These are phyloP conservation scores for Leptinotarsa lineolata DNA, from an alignment of 1,140 invertebrate genomes.

Conservation along the genomic window DNA sequence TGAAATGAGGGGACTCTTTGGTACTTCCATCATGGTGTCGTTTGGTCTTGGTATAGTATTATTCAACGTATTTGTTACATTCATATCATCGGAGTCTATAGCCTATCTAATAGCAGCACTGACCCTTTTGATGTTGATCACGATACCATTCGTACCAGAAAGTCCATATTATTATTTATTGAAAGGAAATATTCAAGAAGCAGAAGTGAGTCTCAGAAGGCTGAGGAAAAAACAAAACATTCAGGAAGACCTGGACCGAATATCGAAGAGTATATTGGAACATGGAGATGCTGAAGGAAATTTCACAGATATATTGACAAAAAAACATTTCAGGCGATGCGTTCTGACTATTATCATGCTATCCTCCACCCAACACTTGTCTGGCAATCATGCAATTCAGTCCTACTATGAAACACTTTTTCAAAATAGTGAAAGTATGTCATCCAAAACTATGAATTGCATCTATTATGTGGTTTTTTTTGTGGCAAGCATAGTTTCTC, in stretches of 20 bases:
- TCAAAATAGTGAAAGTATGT: neutral
- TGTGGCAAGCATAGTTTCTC: slow-evolving; percentile 3
- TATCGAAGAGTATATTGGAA: slow-evolving; percentile 7
- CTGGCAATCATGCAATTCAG: neutral
- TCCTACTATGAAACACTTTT: slow-evolving; percentile 7
- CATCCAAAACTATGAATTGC: neutral
- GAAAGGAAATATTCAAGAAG: slow-evolving; percentile 19
- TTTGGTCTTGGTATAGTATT: slow-evolving; percentile 29
- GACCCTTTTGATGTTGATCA: slow-evolving; percentile 29
- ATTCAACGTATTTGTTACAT: slow-evolving; percentile 25
- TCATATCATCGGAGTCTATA: slow-evolving; percentile 13
- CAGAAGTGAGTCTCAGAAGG: slow-evolving; percentile 25
- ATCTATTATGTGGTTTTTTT: slow-evolving; percentile 16
- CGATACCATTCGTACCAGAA: slow-evolving; percentile 34
- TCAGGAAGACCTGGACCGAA: slow-evolving; percentile 25
- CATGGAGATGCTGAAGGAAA: slow-evolving; percentile 7
- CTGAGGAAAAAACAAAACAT: slow-evolving; percentile 20
- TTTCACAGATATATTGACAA: slow-evolving; percentile 26
- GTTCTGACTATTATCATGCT: slow-evolving; percentile 10
- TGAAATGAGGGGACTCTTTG: slow-evolving; percentile 33
- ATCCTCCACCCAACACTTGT: slow-evolving; percentile 11
- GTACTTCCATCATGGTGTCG: slow-evolving; percentile 9
- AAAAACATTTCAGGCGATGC: slow-evolving; percentile 26
- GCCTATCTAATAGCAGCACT: slow-evolving; percentile 25
- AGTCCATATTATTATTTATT: slow-evolving; percentile 35